phyloP scores from a whole-genome alignment of 2,888 invertebrate species.

The Boloria euphrosyne region DNA sequence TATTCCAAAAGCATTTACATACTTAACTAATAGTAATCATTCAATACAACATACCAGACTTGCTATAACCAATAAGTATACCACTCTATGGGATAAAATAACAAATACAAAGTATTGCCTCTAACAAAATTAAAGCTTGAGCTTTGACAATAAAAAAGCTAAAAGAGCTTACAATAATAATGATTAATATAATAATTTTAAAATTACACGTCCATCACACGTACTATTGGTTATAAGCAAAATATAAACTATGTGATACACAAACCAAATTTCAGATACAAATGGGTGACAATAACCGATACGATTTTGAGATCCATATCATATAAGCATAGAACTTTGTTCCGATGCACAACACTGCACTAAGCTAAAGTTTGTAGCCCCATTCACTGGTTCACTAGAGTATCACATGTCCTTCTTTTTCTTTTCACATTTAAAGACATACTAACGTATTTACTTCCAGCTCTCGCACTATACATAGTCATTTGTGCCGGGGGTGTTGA shows the following conservation, averaged over 20 bases:
- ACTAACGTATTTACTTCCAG: constrained; percentile 76
- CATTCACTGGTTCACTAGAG: constrained; percentile 75
- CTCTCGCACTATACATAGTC: constrained; percentile 87
- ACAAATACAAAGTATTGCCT: background rate
- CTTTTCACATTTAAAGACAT: constrained; percentile 78
- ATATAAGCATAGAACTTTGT: constrained; percentile 65
- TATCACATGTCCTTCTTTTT: constrained; percentile 79
- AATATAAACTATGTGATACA: constrained; percentile 34
- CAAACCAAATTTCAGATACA: constrained; percentile 47
- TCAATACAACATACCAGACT: constrained; percentile 63
- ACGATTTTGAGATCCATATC: constrained; percentile 66
- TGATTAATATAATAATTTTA: background rate
- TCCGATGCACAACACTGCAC: constrained; percentile 66
- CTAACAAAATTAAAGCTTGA: too few relatives aligned
- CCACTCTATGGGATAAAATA: background rate
- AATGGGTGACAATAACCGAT: constrained; percentile 30
- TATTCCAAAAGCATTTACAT: constrained; percentile 55
- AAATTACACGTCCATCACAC: background rate
- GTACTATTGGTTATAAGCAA: constrained; percentile 12
- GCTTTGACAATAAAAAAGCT: background rate
- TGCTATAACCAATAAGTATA: constrained; percentile 26
- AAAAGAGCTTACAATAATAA: background rate
- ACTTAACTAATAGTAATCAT: constrained; percentile 59
- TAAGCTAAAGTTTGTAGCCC: constrained; percentile 65
- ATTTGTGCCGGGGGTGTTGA: constrained; percentile 90